Evolutionary conservation across 2,113 vertebrate genomes (phyloP), one percentile per base, ranked within the genome.

Genomic region (Phylloscopus whistleri): DNA sequence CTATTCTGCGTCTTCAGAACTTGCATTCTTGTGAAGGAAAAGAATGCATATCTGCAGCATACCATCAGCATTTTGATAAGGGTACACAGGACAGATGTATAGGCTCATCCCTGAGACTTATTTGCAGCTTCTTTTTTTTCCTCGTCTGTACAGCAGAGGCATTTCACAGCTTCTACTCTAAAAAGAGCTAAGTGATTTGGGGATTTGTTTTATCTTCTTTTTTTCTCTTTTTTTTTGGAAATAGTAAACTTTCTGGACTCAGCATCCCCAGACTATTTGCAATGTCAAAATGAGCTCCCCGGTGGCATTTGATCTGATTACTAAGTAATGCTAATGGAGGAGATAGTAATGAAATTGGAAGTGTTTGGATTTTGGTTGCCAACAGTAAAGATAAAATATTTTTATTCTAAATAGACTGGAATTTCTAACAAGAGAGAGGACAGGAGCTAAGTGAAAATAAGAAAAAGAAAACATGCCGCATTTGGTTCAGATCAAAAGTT

Each of bases 61-160:
- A 48, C 10, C 58, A 60, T 68, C 77, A 63, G 85, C 83, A 89
- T 91, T 97, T 89, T 87, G 67, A 92, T 90, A 86, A 94, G 78
- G 48, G 31, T 44, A 69, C 18, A 26, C 6, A 53, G 55, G 44
- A 67, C 17, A 41, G 20, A 52, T 6, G 33, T 16, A 48, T 2
- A 16, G 27, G 23, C 9, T 43, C 4, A 3, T 81, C 35, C 31
- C 30, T 68, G 56, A 85, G 48, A 53, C 14, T 59, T 74, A 22
- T 84, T 84, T 84, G 46, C 52, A 81, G 74, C 21, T 69, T 44
- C 24, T 33, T 76, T 49, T 12, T 90, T 94, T 51, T 83, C 19
- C 33, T 89, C 31, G 26, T 13, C 48, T 46, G 9, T 44, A 44
- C 8, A 87, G 39, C 58, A 84, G 49, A 85, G 27, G 11, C 37